Evolutionary conservation across 53 echinoderm and acorn worm species (phyloP).

Genomic region (Temnopleurus reevesii): DNA sequence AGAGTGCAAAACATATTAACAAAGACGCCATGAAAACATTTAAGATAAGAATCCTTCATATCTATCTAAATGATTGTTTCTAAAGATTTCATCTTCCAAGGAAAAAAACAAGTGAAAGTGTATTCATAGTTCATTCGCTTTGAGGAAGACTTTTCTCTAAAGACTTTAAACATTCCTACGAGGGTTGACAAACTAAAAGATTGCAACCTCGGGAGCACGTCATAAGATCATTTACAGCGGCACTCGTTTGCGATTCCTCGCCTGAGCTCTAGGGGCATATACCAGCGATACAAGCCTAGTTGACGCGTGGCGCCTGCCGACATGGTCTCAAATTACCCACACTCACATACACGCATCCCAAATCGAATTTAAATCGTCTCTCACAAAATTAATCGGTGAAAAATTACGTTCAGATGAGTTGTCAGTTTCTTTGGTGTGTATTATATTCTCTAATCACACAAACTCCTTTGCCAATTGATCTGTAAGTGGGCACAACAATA

Average conservation of each 20-base stretch:
- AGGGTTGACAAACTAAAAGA: conserved; percentile 3
- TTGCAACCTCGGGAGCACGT: background rate
- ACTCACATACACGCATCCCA: background rate
- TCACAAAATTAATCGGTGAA: conserved; percentile 42
- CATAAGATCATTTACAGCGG: conserved; percentile 8
- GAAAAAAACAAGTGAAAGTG: background rate
- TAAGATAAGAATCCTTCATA: too few species aligned
- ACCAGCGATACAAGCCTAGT: background rate
- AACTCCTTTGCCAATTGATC: background rate
- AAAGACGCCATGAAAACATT: too few species aligned
- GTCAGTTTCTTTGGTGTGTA: conserved; percentile 11
- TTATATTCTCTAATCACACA: background rate
- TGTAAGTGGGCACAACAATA: background rate
- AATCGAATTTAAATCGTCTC: conserved; percentile 38
- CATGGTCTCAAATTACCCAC: conserved; percentile 22
- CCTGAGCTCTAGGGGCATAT: conserved; percentile 10
- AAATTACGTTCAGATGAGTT: conserved; percentile 50
- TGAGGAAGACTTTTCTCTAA: background rate
- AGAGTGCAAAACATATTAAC: too few species aligned
- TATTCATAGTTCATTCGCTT: conserved; percentile 33
- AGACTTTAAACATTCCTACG: conserved; percentile 3
- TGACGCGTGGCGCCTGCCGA: conserved; percentile 40
- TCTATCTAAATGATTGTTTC: too few species aligned
- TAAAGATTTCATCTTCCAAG: too few species aligned
- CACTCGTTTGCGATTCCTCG: conserved; percentile 10